Percentiles rank a stretch among this genome's conserved stretches.
Conservation (phyloP, 2,113 vertebrate genomes). For the Misgurnus anguillicaudatus region DNA sequence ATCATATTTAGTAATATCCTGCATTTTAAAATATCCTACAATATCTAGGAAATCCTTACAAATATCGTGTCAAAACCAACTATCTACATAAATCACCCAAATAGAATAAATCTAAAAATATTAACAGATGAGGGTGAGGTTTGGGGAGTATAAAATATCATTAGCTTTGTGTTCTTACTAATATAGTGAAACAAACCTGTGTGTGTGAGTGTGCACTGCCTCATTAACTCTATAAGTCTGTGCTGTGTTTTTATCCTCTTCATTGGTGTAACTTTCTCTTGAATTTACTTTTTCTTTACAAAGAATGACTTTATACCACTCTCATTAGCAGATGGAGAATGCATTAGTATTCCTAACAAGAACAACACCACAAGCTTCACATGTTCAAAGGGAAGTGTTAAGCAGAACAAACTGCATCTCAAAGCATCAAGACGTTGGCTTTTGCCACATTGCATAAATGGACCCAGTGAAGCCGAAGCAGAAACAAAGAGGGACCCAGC, state of each 20-base stretch:
- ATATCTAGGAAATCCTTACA: no score
- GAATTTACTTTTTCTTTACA: slow-evolving; percentile 50
- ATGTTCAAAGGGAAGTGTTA: slow-evolving; percentile 51
- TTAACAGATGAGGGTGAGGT: neutral
- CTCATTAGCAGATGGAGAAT: slow-evolving; percentile 42
- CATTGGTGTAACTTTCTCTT: slow-evolving; percentile 57
- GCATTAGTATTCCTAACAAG: slow-evolving; percentile 42
- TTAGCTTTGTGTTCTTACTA: no score
- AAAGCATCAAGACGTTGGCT: slow-evolving; percentile 31
- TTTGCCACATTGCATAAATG: slow-evolving; percentile 28
- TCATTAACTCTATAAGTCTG: slow-evolving; percentile 68
- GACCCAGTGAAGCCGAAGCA: slow-evolving; percentile 2
- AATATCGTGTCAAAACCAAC: no score
- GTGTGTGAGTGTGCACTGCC: slow-evolving; percentile 53
- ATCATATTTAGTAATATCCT: no score
- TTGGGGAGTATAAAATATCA: no score
- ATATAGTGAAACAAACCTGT: neutral
- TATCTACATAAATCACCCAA: no score
- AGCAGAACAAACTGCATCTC: slow-evolving; percentile 23
- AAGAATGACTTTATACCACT: slow-evolving; percentile 35
- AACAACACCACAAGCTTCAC: slow-evolving; percentile 45
- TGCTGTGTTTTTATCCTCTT: slow-evolving; percentile 53
- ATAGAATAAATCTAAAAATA: neutral
- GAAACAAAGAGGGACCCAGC: neutral
- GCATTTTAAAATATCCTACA: no score